Base-by-base conservation (phyloP, 2,113 vertebrate species). In the Athene noctua region DNA sequence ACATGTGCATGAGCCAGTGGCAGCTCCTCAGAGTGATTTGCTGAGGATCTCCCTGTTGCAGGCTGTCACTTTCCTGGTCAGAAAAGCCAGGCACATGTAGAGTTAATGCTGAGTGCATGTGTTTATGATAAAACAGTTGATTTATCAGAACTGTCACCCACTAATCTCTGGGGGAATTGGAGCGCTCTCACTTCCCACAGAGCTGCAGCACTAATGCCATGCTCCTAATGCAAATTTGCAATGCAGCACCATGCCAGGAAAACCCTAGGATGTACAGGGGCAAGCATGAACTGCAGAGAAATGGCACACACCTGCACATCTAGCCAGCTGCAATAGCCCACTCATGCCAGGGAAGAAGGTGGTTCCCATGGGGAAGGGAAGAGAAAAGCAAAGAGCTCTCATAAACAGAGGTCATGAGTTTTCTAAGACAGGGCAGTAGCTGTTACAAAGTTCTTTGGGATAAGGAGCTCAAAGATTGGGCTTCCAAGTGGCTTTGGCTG, bases 121-220 rank as follows among this genome's bases (percentile, higher is more conserved):
- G 38, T 93, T 94, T 82, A 55, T 91, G 88, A 66, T 79, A 61
- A 91, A 96, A 44, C 70, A 74, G 88, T 88, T 93, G 95, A 86
- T 95, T 96, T 93, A 96, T 96, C 84, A 91, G 84, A 86, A 46
- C 91, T 91, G 93, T 91, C 93, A 91, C 84, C 87, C 75, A 82
- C 88, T 79, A 91, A 93, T 94, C 32, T 16, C 88, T 74, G 88
- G 65, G 80, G 71, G 87, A 55, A 81, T 55, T 70, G 93, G 70
- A 88, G 84, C 80, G 42, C 83, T 91, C 14, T 0, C 26, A 6
- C 75, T 94, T 65, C 88, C 74, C 75, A 63, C 40, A 54, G 84
- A 80, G 91, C 80, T 85, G 79, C 81, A 75, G 81, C 2, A 0
- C 47, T 67, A 38, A 75, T 25, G 42, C 75, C 91, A 51, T 58